Evolutionary conservation across 2,113 vertebrate species (phyloP), one percentile per base, ranked within the genome.

Genomic region (Australoheros scitulus): DNA sequence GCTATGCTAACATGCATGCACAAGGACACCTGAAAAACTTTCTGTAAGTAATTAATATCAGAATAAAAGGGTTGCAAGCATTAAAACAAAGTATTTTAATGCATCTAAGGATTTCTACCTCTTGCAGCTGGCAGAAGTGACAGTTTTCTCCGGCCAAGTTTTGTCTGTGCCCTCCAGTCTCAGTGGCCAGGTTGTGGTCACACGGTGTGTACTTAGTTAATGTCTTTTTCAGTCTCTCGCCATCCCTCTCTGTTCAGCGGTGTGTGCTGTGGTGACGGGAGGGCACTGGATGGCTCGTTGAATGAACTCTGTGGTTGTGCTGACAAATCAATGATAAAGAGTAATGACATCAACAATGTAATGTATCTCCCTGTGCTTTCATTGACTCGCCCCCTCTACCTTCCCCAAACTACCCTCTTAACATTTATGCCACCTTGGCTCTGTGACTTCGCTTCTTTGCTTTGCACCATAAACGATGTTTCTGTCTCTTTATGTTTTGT

Each of bases 261-360:
- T 86, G 84, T 86, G 75, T 72, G 83, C 77, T 82, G 86, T 84
- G 90, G 65, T 87, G 91, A 81, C 47, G 68, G 78, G 85, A 90
- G 90, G 87, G 58, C 91, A 79, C 70, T 91, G 76, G 90, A 82
- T 87, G 85, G 89, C 84, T 87, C 88, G 86, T 87, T 93, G 91
- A 91, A 94, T 93, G 91, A 93, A 94, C 91, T 93, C 89, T 90
- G 91, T 83, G 90, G 91, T 91, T 82, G 85, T 81, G 89, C 89
- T 93, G 91, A 93, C 93, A 94, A 94, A 94, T 94, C 92, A 93
- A 93, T 94, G 91, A 91, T 94, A 93, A 92, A 93, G 92, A 94
- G 87, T 91, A 93, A 93, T 91, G 94, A 92, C 89, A 93, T 94
- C 91, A 92, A 81, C 91, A 89, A 74, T 76, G 85, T 93, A 92